Evolutionary conservation across 2,797 vertebrate species (phyloP), one percentile per base, ranked within the genome.

Genomic region (Leptatherina wallacei): DNA sequence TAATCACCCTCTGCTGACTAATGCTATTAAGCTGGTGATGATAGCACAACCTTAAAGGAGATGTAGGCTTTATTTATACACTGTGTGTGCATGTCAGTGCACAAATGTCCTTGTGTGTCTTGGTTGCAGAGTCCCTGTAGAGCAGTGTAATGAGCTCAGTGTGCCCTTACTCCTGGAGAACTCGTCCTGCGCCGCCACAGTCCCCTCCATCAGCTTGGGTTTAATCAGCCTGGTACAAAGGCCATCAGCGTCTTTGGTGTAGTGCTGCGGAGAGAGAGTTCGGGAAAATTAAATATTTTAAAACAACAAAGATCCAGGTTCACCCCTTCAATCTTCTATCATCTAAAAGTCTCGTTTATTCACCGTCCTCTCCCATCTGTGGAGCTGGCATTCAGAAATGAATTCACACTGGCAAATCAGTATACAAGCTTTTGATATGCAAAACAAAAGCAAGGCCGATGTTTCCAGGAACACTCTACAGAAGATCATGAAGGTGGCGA

Each of bases 131-230:
- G 80, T 82, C 84, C 71, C 69, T 66, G 68, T 9, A 35, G 78
- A 71, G 61, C 16, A 9, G 77, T 29, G 76, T 73, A 77, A 87
- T 88, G 77, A 84, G 75, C 62, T 61, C 20, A 61, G 76, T 51
- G 82, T 79, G 82, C 38, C 18, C 89, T 91, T 95, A 99, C 98
- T 97, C 89, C 96, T 95, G 72, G 96, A 98, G 90, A 99, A 99
- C 87, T 97, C 97, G 3, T 99, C 98, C 83, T 98, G 97, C 0
- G 98, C 98, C 0, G 98, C 98, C 85, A 99, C 96, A 0, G 97
- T 99, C 61, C 98, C 98, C 91, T 99, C 98, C 97, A 98, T 97
- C 93, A 99, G 87, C 90, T 99, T 99, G 40, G 98, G 98, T 82
- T 98, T 99, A 89, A 97, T 98, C 83, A 99, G 96, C 85, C 94